Evolutionary conservation across 1,140 invertebrate genomes (phyloP).

Genomic region (Sweltsa coloradensis): DNA sequence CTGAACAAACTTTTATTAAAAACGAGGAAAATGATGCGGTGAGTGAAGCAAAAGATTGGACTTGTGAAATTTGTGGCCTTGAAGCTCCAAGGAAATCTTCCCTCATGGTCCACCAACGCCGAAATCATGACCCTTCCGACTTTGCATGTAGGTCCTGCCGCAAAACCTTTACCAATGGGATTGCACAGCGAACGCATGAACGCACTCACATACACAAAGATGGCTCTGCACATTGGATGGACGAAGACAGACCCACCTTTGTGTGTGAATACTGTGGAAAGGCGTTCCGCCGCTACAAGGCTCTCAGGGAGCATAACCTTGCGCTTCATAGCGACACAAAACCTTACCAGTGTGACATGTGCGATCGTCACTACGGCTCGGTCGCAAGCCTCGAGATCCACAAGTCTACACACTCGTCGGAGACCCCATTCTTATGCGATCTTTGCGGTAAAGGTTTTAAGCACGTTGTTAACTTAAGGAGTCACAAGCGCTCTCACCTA

Average conservation of each 20-base stretch:
- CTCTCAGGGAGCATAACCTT: conserved; percentile 24
- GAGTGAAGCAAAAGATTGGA: conserved; percentile 5
- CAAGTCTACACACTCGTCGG: conserved; percentile 19
- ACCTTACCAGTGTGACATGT: conserved; percentile 24
- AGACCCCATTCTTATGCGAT: conserved; percentile 32
- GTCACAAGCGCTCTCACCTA: conserved; percentile 29
- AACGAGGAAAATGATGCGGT: conserved; percentile 2
- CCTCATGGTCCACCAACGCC: background rate
- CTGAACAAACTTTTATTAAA: background rate
- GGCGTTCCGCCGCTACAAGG: conserved; percentile 21
- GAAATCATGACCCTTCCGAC: background rate
- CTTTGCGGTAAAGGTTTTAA: conserved; percentile 39
- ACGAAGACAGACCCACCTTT: too few relatives aligned
- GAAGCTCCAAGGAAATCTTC: background rate
- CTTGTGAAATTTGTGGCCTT: conserved; percentile 3
- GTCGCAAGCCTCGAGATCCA: conserved; percentile 28
- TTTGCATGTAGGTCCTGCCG: conserved; percentile 5
- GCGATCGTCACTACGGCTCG: conserved; percentile 26
- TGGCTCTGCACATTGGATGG: background rate
- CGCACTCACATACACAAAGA: background rate
- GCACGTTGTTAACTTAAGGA: conserved; percentile 30
- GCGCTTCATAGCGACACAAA: conserved; percentile 20
- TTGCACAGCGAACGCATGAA: conserved; percentile 2
- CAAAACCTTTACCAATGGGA: conserved; percentile 2
- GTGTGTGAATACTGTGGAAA: conserved; percentile 25